Evolutionary conservation across 2,888 invertebrate genomes (phyloP).

Genomic region (Gastracanthus pulcherrimus): DNA sequence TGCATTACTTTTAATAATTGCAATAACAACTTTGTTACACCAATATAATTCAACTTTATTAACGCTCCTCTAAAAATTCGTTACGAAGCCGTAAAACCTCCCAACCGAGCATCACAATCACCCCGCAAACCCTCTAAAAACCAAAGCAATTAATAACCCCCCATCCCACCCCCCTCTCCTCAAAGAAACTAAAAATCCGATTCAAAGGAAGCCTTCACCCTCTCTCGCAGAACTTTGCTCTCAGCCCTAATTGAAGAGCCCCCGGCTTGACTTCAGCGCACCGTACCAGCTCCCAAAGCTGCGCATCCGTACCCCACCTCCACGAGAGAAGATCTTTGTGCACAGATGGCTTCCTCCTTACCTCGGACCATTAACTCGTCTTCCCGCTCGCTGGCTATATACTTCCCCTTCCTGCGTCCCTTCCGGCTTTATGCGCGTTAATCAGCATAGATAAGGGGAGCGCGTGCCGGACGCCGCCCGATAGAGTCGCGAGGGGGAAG

Average conservation of each 20-base stretch:
- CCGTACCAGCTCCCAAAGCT: too few relatives aligned
- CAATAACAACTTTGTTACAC: too few relatives aligned
- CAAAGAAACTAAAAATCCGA: slow-evolving; percentile 28
- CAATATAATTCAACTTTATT: too few relatives aligned
- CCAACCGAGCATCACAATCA: too few relatives aligned
- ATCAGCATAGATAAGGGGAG: slow-evolving; percentile 73
- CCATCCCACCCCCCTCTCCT: background rate
- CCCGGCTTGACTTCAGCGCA: background rate
- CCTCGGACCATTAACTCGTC: slow-evolving; percentile 60
- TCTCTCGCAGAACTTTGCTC: slow-evolving; percentile 20
- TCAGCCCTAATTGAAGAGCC: slow-evolving; percentile 38
- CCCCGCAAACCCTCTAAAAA: background rate
- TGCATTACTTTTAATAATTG: too few relatives aligned
- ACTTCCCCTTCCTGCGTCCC: slow-evolving; percentile 9
- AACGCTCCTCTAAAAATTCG: too few relatives aligned
- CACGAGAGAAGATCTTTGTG: slow-evolving; percentile 33
- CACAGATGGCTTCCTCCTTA: slow-evolving; percentile 55
- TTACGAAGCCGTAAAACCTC: too few relatives aligned
- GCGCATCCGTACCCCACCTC: background rate
- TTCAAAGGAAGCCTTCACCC: slow-evolving; percentile 40
- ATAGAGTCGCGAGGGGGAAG: background rate
- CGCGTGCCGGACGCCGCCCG: slow-evolving; percentile 61
- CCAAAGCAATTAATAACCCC: slow-evolving; percentile 17
- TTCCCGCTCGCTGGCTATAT: background rate
- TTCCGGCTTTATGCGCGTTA: slow-evolving; percentile 64